A percentile compares a stretch with the other conserved stretches of the same genome.
These are phyloP conservation scores for Carettochelys insculpta DNA, from an alignment of 2,113 vertebrate species.

Conservation along the genomic window DNA sequence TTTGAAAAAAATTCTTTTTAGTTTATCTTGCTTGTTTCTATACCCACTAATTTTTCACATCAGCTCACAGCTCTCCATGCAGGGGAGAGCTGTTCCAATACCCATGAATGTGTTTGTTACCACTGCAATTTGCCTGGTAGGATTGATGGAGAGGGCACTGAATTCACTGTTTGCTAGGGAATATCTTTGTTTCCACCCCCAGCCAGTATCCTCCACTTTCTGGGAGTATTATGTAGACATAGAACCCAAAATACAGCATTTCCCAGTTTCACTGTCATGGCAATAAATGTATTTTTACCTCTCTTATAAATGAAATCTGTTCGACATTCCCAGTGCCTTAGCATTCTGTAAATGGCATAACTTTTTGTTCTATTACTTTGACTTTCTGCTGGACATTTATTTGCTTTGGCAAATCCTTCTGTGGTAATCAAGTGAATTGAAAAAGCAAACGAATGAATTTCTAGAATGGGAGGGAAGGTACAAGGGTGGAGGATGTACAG, in stretches of 20 bases:
- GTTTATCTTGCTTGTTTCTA: neutral
- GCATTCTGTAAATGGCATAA: neutral
- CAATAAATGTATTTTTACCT: neutral
- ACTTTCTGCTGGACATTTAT: neutral
- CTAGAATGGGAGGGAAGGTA: too few relatives aligned
- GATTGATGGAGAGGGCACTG: neutral
- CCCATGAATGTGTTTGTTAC: neutral
- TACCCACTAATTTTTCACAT: neutral
- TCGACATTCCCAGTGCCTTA: neutral
- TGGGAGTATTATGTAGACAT: neutral
- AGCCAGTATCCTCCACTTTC: neutral
- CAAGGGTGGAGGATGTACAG: neutral
- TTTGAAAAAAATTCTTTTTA: too few relatives aligned
- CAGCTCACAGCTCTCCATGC: neutral
- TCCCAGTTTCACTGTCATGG: neutral
- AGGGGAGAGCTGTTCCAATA: neutral
- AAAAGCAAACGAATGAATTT: too few relatives aligned
- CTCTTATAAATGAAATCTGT: neutral
- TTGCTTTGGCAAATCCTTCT: neutral
- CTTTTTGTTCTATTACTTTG: neutral
- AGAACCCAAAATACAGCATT: neutral
- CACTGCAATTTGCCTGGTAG: neutral
- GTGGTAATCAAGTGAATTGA: neutral
- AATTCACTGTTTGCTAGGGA: neutral
- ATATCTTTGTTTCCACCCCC: neutral